Evolutionary conservation across 2,113 vertebrate species (phyloP).

Genomic region (Pseudopipra pipra): DNA sequence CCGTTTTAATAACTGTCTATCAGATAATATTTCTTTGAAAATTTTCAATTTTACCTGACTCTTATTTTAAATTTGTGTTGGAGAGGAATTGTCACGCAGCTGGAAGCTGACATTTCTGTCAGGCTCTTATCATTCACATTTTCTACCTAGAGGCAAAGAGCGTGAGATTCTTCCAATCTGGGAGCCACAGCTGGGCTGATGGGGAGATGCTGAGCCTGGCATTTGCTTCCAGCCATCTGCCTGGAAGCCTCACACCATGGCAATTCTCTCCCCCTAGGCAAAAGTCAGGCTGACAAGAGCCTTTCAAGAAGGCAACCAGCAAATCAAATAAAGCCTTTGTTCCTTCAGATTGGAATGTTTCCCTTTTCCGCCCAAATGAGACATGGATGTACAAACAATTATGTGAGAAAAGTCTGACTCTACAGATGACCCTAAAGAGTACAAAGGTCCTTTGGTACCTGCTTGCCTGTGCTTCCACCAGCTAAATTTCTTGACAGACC

Average conservation of each 20-base stretch:
- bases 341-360: slow-evolving; percentile 62
- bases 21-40: slow-evolving; percentile 11
- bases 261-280: slow-evolving; percentile 48
- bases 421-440: slow-evolving; percentile 1
- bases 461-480: neutral
- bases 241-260: slow-evolving; percentile 48
- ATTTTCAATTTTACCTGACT: slow-evolving; percentile 49
- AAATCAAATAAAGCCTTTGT: slow-evolving; percentile 62
- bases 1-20: slow-evolving; percentile 25
- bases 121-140: slow-evolving; percentile 52
- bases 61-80: slow-evolving; percentile 19
- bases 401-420: slow-evolving; percentile 63
- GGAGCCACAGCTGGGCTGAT: slow-evolving; percentile 55
- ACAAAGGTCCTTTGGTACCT: slow-evolving; percentile 50
- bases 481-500: slow-evolving; percentile 38
- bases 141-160: slow-evolving; percentile 58
- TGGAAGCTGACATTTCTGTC: slow-evolving; percentile 58
- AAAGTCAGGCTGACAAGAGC: slow-evolving; percentile 57
- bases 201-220: neutral
- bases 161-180: slow-evolving; percentile 55
- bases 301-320: slow-evolving; percentile 60
- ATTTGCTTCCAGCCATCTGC: slow-evolving; percentile 60
- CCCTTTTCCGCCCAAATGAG: slow-evolving; percentile 51
- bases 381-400: slow-evolving; percentile 60
- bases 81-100: slow-evolving; percentile 43